phyloP scores from a whole-genome alignment of 1,140 invertebrate genomes.

The Mamestra configurata region DNA sequence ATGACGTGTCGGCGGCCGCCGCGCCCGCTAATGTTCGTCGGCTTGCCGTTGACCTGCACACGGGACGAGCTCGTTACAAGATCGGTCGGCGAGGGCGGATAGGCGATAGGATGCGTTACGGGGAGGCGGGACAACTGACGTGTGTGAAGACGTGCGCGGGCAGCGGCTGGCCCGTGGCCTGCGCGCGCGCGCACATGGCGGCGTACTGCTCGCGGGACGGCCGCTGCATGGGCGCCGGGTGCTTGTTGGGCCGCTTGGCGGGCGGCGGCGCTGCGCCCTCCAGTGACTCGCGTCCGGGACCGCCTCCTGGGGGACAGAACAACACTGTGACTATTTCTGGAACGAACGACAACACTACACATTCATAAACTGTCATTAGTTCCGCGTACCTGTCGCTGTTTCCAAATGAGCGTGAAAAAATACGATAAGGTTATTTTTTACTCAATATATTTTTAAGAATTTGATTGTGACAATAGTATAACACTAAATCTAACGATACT shows the following conservation, averaged over 20 bases:
- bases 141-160: slow-evolving; percentile 90
- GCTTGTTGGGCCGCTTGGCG: slow-evolving; percentile 91
- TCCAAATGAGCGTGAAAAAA: slow-evolving; percentile 36
- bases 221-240: slow-evolving; percentile 91
- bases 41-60: slow-evolving; percentile 91
- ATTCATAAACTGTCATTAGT: not conserved
- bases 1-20: slow-evolving; percentile 95
- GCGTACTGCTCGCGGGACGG: slow-evolving; percentile 90
- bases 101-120: not conserved
- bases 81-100: not conserved
- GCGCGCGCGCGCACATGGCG: slow-evolving; percentile 89
- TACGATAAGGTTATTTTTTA: slow-evolving; percentile 30
- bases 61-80: slow-evolving; percentile 5
- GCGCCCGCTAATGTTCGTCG: slow-evolving; percentile 91
- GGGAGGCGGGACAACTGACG: slow-evolving; percentile 76
- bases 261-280: slow-evolving; percentile 86
- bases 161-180: slow-evolving; percentile 89
- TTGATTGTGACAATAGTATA: not conserved
- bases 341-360: not conserved
- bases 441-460: not conserved
- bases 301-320: slow-evolving; percentile 55
- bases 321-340: not conserved
- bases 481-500: slow-evolving; percentile 76
- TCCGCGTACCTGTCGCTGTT: slow-evolving; percentile 30
- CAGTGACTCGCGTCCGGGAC: slow-evolving; percentile 54